Base-by-base conservation (phyloP, 2,113 vertebrate genomes). In the Potamarius usumacintae region DNA sequence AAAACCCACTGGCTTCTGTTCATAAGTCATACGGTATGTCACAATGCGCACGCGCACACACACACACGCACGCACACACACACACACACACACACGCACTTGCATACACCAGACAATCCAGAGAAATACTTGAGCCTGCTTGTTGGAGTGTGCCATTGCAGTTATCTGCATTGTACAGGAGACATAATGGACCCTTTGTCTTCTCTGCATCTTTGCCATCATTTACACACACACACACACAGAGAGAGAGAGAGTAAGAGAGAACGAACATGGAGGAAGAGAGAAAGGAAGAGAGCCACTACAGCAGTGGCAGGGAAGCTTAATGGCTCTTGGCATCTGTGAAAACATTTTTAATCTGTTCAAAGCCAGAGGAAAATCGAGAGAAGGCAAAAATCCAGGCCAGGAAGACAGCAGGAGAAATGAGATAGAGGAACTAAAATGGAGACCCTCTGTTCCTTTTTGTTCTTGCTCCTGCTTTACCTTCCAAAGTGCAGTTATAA, bases 321-420 rank as follows among this genome's bases (percentile, higher is more conserved):
- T 86, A 87, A 87, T 87, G 85, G 63, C 85, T 87, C 78, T 52
- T 87, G 85, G 85, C 85, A 82, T 82, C 85, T 80, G 65, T 81
- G 78, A 82, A 87, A 87, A 87, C 78, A 80, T 82, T 87, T 87
- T 82, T 72, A 82, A 87, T 82, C 85, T 82, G 53, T 67, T 60
- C 22, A 60, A 84, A 71, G 48, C 74, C 42, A 79, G 71, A 52
- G n/a, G 58, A 84, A 62, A 81, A 88, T 84, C 48, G 12, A 85
- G 50, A 78, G 30, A 79, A 7, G 58, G 74, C 76, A 71, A 62
- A 83, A 71, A 71, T 55, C 72, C 65, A 48, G 53, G 60, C 60
- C 60, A 85, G 87, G 60, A 71, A 80, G 53, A 74, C 60, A 52
- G 30, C 50, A 2, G 52, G 87, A 85, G 83, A 62, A 71, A 71